Percentiles rank a stretch among this genome's conserved stretches.
Conservation (phyloP, 2,888 invertebrate species). For the Neoitamus cyanurus region DNA sequence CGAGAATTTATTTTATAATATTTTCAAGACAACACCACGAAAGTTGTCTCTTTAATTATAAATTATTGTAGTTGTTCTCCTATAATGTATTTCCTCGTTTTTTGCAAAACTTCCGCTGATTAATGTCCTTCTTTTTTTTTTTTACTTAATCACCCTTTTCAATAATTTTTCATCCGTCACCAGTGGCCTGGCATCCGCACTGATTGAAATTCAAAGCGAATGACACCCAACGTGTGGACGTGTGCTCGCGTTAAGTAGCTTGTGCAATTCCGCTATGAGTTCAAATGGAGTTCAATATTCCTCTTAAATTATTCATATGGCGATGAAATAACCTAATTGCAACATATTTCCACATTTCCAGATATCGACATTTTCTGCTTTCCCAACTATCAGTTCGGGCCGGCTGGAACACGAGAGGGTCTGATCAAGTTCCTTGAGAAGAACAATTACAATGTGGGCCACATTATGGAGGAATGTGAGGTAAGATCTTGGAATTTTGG, state of each 20-base stretch:
- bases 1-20: too few species aligned
- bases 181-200: not conserved
- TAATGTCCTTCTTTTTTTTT: not conserved
- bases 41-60: too few species aligned
- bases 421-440: not conserved
- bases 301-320: not conserved
- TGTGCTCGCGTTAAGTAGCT: not conserved
- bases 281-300: not conserved
- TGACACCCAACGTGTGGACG: not conserved
- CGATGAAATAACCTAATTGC: not conserved
- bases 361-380: not conserved
- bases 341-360: not conserved
- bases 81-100: not conserved
- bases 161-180: not conserved
- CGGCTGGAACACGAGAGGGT: not conserved
- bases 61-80: too few species aligned
- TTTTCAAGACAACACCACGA: too few species aligned
- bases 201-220: not conserved
- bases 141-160: not conserved
- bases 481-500: too few species aligned
- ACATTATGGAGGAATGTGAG: slow-evolving; percentile 19
- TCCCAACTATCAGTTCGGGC: not conserved
- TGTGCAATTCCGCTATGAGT: not conserved
- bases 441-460: not conserved
- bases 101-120: not conserved